A percentile compares a stretch with the other conserved stretches of the same genome.
Evolutionary conservation across 2,888 invertebrate genomes (phyloP).

Genomic region (Saturnia pavonia): DNA sequence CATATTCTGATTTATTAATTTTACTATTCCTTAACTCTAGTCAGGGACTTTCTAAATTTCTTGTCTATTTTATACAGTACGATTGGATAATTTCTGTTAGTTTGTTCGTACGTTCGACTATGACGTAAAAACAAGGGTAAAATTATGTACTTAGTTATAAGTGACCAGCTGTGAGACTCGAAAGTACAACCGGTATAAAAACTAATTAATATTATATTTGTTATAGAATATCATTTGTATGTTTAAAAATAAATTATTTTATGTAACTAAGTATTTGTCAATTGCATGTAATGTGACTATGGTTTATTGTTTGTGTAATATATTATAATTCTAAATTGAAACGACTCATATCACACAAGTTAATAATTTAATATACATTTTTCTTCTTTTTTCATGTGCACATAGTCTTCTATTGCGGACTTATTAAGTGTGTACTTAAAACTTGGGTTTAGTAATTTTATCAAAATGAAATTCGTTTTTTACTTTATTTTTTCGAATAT

Average conservation of each 20-base stretch:
- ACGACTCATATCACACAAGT: constrained; percentile 17
- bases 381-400: not conserved
- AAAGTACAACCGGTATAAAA: constrained; percentile 65
- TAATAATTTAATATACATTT: not conserved
- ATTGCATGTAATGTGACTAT: constrained; percentile 56
- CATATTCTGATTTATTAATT: not conserved
- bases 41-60: constrained; percentile 26
- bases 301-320: constrained; percentile 26
- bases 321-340: constrained; percentile 25
- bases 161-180: constrained; percentile 49
- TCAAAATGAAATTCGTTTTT: not conserved
- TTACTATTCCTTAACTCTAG: constrained; percentile 26
- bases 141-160: constrained; percentile 40
- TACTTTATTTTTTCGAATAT: not conserved
- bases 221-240: constrained; percentile 70
- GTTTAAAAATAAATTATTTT: constrained; percentile 49
- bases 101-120: constrained; percentile 14
- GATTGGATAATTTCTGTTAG: constrained; percentile 20
- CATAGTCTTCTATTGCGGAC: not conserved
- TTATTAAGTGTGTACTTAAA: constrained; percentile 3
- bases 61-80: constrained; percentile 21
- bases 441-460: not conserved
- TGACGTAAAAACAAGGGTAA: constrained; percentile 23
- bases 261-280: constrained; percentile 53
- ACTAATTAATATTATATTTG: constrained; percentile 66